A percentile compares a stretch with the other conserved stretches of the same genome.
Conservation (phyloP, 2,797 vertebrate genomes). For the Tarsius wallacei region DNA sequence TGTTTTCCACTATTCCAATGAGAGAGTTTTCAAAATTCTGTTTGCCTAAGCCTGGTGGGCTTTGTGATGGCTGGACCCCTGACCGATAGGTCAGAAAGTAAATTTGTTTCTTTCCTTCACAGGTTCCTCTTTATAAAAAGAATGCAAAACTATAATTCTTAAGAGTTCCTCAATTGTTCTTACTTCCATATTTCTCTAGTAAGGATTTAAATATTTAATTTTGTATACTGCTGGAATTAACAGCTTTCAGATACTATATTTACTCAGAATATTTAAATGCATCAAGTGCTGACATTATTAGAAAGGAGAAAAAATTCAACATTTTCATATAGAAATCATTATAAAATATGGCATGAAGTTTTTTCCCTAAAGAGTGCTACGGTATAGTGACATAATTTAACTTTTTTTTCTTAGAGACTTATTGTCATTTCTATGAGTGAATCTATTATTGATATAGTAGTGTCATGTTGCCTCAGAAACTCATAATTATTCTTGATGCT, state of each 20-base stretch:
- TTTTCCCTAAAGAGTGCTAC: neutral
- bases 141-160: neutral
- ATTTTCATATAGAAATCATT: slow-evolving; percentile 33
- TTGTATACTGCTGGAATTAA: neutral
- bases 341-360: neutral
- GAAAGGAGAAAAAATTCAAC: neutral
- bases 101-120: neutral
- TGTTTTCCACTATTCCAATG: neutral
- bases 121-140: neutral
- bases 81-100: neutral
- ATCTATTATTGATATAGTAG: neutral
- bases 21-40: neutral
- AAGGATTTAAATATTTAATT: slow-evolving; percentile 62
- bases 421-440: neutral
- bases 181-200: slow-evolving; percentile 26
- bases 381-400: neutral
- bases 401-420: neutral
- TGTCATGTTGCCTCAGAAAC: neutral
- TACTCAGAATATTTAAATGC: slow-evolving; percentile 32
- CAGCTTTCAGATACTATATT: neutral
- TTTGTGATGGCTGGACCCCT: neutral
- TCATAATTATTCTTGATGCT: neutral
- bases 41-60: neutral
- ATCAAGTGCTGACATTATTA: slow-evolving; percentile 18
- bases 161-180: neutral